Evolutionary conservation across 2,888 invertebrate genomes (phyloP), one percentile per base, ranked within the genome.

Genomic region (Busseola fusca): DNA sequence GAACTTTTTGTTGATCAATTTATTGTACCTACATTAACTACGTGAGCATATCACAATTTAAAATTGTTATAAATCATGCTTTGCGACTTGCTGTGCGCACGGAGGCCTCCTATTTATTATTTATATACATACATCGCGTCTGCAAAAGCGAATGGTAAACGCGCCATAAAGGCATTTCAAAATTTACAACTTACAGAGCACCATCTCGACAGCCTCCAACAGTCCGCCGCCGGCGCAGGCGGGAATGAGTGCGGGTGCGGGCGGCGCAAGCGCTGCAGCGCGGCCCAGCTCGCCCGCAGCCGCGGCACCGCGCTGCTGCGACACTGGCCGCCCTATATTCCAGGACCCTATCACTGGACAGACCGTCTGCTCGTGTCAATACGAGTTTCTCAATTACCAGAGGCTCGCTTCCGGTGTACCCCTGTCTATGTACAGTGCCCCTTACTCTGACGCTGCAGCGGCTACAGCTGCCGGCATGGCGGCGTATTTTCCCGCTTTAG

Each of bases 271-370:
- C 95, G 92, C 96, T 92, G 86, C 96, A 78, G 94, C 96, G 69
- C 93, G 96, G 73, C 93, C 97, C 68, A 92, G 96, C 90, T 93
- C 96, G 80, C 93, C 96, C 60, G 92, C 96, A 69, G 94, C 96
- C 75, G 91, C 96, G 71, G 95, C 96, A 83, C 95, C 96, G 78
- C 95, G 98, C 87, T 98, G 99, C 96, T 98, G 99, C 96, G 98
- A 99, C 96, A 98, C 98, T 83, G 98, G 98, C 84, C 97, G 98
- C 88, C 97, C 98, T 81, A 97, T 98, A 91, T 98, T 98, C 96
- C 98, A 98, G 91, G 98, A 98, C 94, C 98, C 98, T 59, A 96
- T 98, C 85, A 98, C 98, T 85, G 98, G 98, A 69, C 98, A 98
- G 94, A 98, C 97, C 71, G 97, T 98, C 81, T 98, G 98, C 96